Conservation (phyloP, 2,797 vertebrate genomes). For the Oreortyx pictus region DNA sequence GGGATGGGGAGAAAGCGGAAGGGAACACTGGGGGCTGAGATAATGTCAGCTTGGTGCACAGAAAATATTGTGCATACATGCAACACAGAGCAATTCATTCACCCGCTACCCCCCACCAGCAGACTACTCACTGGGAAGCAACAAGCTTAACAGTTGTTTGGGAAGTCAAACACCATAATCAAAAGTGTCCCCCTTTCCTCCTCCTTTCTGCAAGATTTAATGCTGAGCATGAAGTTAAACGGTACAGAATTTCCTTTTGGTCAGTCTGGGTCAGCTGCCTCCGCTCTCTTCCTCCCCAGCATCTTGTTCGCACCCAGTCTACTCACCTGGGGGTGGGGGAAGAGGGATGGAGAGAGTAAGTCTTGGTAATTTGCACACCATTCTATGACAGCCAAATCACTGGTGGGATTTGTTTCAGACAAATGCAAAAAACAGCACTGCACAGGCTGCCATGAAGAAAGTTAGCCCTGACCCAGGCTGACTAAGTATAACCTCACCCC, state of each 20-base stretch:
- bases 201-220: neutral
- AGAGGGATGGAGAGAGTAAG: neutral
- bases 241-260: neutral
- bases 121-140: neutral
- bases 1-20: neutral
- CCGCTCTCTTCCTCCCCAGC: neutral
- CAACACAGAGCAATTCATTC: neutral
- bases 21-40: neutral
- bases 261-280: neutral
- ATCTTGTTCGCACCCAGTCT: neutral
- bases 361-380: neutral
- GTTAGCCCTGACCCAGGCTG: neutral
- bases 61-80: neutral
- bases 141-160: neutral
- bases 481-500: neutral
- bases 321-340: neutral
- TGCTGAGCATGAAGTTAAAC: rapidly evolving
- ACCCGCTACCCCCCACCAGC: neutral
- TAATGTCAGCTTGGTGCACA: neutral
- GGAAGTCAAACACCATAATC: neutral
- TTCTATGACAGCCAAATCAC: neutral
- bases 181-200: neutral
- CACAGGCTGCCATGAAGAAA: too few species aligned
- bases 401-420: neutral
- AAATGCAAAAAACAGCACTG: neutral